Evolutionary conservation across 2,113 vertebrate species (phyloP).

Genomic region (Zonotrichia leucophrys): DNA sequence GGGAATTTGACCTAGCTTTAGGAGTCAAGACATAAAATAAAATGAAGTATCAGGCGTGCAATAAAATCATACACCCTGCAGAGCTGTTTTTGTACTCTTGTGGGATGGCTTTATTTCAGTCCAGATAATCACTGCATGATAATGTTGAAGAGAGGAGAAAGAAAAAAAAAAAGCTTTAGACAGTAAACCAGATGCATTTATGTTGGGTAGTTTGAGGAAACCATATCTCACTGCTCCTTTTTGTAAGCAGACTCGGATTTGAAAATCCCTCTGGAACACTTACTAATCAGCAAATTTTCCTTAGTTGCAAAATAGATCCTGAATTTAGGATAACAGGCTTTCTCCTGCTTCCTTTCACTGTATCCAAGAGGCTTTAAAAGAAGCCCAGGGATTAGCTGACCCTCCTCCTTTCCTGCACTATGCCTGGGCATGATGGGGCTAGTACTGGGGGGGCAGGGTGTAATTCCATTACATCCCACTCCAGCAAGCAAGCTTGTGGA

Average conservation of each 20-base stretch:
- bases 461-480: slow-evolving; percentile 25
- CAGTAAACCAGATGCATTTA: neutral
- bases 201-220: neutral
- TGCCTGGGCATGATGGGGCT: neutral
- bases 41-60: neutral
- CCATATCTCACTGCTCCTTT: neutral
- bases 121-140: neutral
- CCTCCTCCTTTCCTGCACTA: neutral
- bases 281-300: neutral
- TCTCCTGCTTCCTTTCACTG: neutral
- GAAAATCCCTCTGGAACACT: neutral
- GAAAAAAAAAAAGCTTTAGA: neutral
- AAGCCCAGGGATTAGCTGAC: neutral
- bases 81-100: neutral
- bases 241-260: neutral
- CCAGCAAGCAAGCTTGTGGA: slow-evolving; percentile 1
- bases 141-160: neutral
- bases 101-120: neutral
- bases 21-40: neutral
- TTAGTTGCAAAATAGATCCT: neutral
- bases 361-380: neutral
- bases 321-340: neutral
- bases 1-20: neutral
- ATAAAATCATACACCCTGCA: neutral
- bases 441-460: neutral